Conservation (phyloP, 2,797 vertebrate genomes). For the Cyprinella venusta region DNA sequence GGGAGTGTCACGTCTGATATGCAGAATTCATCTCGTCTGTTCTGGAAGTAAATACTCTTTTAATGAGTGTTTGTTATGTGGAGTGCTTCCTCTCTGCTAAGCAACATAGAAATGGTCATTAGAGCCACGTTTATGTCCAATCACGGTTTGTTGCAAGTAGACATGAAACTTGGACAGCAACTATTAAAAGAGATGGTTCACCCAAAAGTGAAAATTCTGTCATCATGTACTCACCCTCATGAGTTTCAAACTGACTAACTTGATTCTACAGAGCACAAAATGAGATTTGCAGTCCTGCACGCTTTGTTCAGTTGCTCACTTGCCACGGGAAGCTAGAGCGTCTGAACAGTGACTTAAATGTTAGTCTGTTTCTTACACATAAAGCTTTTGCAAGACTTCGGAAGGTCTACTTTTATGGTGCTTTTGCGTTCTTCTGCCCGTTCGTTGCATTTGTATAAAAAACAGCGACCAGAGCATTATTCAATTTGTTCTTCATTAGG, state of each 20-base stretch:
- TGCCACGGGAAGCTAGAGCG: no score
- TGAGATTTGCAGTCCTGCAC: neutral
- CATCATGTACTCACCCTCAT: neutral
- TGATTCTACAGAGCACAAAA: neutral
- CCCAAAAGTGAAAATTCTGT: neutral
- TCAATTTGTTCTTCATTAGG: neutral
- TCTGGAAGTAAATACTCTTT: constrained; percentile 38
- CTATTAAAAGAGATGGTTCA: neutral
- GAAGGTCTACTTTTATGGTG: neutral
- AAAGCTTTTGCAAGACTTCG: neutral
- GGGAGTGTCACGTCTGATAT: constrained; percentile 56
- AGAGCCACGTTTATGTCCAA: neutral
- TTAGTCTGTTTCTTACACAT: neutral
- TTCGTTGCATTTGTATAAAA: neutral
- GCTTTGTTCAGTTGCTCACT: neutral
- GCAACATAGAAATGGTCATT: constrained; percentile 15
- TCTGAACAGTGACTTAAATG: neutral
- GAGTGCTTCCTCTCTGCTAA: neutral
- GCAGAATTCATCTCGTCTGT: constrained; percentile 40
- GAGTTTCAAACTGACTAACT: neutral
- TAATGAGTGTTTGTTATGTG: constrained; percentile 17
- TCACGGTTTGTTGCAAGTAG: neutral
- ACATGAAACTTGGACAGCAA: neutral
- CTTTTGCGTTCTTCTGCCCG: neutral
- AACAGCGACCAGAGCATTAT: neutral